Base-by-base conservation (phyloP, 2,113 vertebrate genomes). In the Corapipo altera region DNA sequence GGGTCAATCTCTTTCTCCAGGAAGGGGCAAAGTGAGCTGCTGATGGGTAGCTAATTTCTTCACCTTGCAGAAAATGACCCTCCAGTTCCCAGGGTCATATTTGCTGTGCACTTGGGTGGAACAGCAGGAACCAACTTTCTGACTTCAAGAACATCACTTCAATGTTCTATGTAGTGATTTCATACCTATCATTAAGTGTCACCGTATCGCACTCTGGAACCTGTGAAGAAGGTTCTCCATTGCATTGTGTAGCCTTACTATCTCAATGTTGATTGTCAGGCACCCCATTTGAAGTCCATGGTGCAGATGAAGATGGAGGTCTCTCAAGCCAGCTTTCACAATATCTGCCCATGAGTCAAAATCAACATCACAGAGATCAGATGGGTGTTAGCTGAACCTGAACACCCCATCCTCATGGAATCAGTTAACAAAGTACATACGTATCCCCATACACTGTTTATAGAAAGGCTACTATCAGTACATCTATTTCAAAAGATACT, bases 11-110 rank as follows among this genome's bases (percentile, higher is more conserved):
- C 74, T 83, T 93, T 65, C 62, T 61, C 14, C 4, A 55, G 15
- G 39, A 61, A 70, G 15, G 8, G 6, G 30, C 9, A 37, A 82
- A 95, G 3, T 9, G 75, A 75, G 12, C 19, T 84, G 30, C 28
- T 75, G 28, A 49, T 90, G 32, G 13, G 15, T 21, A n/a, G 11
- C 26, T 22, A 70, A 64, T n/a, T 69, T 88, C 27, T 86, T 64
- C n/a, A 54, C 0, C 2, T 9, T 44, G 15, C 0, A 3, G 44
- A 78, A 83, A 83, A 61, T n/a, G 12, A 55, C 39, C 4, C 2
- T 71, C 24, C 22, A 51, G 18, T 44, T 88, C 41, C 14, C 35
- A 33, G 13, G 55, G 32, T 74, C 12, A 35, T 19, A 49, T 27
- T 39, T 65, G 32, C 44, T 55, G 17, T 64, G 66, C 15, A 30